Percentiles rank a stretch among this genome's conserved stretches.
phyloP scores from a whole-genome alignment of 92 coral and sea anemone species.

The Montipora capitata region DNA sequence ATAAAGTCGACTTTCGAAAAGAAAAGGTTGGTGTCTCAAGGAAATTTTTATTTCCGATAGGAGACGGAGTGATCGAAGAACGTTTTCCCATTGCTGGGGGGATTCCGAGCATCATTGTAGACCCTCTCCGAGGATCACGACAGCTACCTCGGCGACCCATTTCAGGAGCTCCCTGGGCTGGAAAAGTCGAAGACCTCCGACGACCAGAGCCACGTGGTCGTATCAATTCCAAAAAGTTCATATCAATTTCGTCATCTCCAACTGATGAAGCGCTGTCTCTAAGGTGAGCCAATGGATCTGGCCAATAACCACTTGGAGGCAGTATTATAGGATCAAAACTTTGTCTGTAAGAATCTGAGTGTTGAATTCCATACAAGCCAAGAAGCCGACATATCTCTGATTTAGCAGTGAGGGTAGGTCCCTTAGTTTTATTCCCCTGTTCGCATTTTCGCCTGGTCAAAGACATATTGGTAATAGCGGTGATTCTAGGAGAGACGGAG shows the following conservation, averaged over 20 bases:
- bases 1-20: conserved; percentile 9
- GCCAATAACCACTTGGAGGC: conserved; percentile 90
- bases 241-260: conserved; percentile 24
- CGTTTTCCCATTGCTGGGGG: conserved; percentile 43
- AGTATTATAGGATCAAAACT: conserved; percentile 80
- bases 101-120: conserved; percentile 30
- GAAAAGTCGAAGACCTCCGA: conserved; percentile 63
- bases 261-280: conserved; percentile 32
- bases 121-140: conserved; percentile 43
- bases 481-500: conserved; percentile 58
- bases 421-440: conserved; percentile 2
- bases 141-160: conserved; percentile 58
- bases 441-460: conserved; percentile 46
- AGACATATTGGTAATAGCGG: conserved; percentile 13
- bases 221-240: conserved; percentile 37
- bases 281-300: conserved; percentile 72
- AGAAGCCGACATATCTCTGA: conserved; percentile 76
- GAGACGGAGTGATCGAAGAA: conserved; percentile 18
- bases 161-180: conserved; percentile 37
- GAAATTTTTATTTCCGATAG: conserved; percentile 30
- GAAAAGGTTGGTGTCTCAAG: conserved; percentile 41
- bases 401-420: conserved; percentile 45
- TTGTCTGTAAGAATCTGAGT: conserved; percentile 73
- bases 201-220: conserved; percentile 58
- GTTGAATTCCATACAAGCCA: conserved; percentile 79